Conservation (phyloP, 2,888 invertebrate genomes). For the Hylaea fasciaria region DNA sequence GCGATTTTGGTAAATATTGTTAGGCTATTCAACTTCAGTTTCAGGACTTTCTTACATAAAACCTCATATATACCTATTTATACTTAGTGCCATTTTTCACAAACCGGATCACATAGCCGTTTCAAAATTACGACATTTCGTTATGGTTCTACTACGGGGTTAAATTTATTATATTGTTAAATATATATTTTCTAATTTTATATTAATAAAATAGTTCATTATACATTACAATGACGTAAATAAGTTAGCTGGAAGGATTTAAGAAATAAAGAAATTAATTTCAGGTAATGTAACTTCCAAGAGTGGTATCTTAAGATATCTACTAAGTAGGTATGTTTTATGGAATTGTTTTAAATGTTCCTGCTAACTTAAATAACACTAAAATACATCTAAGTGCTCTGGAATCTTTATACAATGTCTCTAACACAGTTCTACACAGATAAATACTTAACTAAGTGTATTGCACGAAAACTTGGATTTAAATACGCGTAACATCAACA, state of each 20-base stretch:
- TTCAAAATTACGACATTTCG: slow-evolving; percentile 41
- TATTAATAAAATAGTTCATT: slow-evolving; percentile 42
- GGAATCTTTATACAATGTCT: slow-evolving; percentile 71
- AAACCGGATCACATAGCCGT: slow-evolving; percentile 52
- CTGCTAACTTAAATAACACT: slow-evolving; percentile 28
- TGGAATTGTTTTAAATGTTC: too few species aligned
- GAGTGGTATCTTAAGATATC: too few species aligned
- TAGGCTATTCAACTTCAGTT: not conserved
- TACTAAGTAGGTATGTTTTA: too few species aligned
- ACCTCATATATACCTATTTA: slow-evolving; percentile 1
- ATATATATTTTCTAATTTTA: slow-evolving; percentile 35
- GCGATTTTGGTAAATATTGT: not conserved
- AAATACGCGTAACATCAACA: slow-evolving; percentile 66
- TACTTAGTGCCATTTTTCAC: slow-evolving; percentile 23
- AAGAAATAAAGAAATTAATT: not conserved
- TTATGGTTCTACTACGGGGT: slow-evolving; percentile 48
- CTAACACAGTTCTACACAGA: slow-evolving; percentile 75
- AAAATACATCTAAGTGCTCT: slow-evolving; percentile 39
- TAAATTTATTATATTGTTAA: slow-evolving; percentile 36
- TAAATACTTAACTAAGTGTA: slow-evolving; percentile 84
- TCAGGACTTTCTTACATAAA: slow-evolving; percentile 1
- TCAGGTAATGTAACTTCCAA: not conserved
- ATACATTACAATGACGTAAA: slow-evolving; percentile 43
- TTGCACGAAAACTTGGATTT: slow-evolving; percentile 78
- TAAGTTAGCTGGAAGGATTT: slow-evolving; percentile 28